A percentile compares a stretch with the other conserved stretches of the same genome.
These are phyloP conservation scores for Phasianus colchicus DNA, from an alignment of 2,113 vertebrate genomes.

Conservation along the genomic window DNA sequence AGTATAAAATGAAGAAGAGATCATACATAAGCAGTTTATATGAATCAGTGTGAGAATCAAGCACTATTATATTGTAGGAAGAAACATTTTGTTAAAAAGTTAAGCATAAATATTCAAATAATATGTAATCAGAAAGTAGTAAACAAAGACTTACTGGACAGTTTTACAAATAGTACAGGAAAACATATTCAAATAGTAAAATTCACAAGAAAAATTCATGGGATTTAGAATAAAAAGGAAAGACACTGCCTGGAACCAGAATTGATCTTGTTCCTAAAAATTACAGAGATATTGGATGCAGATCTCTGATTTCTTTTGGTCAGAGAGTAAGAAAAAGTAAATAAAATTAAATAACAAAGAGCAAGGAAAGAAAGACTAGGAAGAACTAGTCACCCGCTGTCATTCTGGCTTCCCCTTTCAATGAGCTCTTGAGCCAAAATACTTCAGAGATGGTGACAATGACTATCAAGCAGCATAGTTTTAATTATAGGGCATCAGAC, in stretches of 20 bases:
- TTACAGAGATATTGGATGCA: background rate
- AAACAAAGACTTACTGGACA: background rate
- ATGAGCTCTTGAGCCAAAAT: background rate
- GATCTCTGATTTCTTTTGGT: rapidly evolving
- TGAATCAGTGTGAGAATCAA: background rate
- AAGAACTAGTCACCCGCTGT: background rate
- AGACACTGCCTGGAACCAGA: rapidly evolving
- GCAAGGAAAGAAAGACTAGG: background rate
- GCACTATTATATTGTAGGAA: background rate
- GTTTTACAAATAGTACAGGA: background rate
- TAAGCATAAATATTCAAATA: background rate
- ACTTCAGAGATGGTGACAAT: no score
- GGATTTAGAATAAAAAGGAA: background rate
- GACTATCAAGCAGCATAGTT: background rate
- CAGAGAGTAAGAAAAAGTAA: background rate
- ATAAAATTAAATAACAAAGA: no score
- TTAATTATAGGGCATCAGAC: background rate
- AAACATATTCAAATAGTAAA: background rate
- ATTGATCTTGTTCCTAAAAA: background rate
- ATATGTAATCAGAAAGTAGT: background rate
- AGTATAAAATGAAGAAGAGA: background rate
- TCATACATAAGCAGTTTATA: background rate
- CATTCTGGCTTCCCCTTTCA: background rate
- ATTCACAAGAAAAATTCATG: background rate
- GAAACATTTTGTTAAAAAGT: background rate